Evolutionary conservation across 1,140 invertebrate genomes (phyloP).

Genomic region (Tetraneura akinire): DNA sequence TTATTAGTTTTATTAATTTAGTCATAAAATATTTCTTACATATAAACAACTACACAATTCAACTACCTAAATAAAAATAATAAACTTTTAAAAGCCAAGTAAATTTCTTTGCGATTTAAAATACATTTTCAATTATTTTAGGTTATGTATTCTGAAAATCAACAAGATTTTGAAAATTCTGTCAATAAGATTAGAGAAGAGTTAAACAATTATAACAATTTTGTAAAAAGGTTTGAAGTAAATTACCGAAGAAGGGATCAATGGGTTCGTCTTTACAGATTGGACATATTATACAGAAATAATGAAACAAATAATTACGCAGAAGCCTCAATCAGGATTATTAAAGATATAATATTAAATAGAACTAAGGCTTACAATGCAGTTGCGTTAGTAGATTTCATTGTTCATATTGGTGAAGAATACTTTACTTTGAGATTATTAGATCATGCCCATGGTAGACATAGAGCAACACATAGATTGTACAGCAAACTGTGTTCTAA

Average conservation of each 20-base stretch:
- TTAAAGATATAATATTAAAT: constrained; percentile 9
- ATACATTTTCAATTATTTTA: no score
- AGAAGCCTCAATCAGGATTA: constrained; percentile 22
- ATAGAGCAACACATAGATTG: background rate
- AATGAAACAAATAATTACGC: constrained; percentile 25
- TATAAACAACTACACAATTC: no score
- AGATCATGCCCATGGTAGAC: background rate
- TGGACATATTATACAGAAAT: background rate
- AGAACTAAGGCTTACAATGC: constrained; percentile 25
- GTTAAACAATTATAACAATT: background rate
- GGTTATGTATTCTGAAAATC: background rate
- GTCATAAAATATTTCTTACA: no score
- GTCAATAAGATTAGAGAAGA: background rate
- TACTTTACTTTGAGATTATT: background rate
- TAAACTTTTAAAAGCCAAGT: no score
- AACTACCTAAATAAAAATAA: no score
- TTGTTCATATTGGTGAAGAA: background rate
- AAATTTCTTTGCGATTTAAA: no score
- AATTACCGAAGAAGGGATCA: background rate
- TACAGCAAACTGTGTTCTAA: background rate
- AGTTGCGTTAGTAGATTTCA: background rate
- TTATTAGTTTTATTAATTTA: no score
- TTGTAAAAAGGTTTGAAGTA: constrained; percentile 9
- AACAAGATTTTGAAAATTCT: background rate
- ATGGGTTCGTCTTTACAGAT: background rate